These are phyloP conservation scores for Hemibagrus wyckioides DNA, from an alignment of 2,113 vertebrate species.

Conservation along the genomic window DNA sequence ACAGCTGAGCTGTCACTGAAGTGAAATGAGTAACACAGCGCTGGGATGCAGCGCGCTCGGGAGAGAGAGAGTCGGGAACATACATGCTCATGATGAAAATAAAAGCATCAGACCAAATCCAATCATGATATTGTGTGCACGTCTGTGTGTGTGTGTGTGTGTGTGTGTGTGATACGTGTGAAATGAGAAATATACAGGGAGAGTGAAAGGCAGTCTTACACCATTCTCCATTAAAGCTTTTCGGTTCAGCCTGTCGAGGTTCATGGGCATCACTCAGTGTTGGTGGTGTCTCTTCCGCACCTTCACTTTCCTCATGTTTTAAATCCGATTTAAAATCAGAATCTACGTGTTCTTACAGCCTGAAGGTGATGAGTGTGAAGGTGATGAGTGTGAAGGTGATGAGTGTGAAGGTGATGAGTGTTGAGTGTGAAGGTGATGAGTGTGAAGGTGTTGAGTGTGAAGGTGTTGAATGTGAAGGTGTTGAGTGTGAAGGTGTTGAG, in stretches of 20 bases:
- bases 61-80: neutral
- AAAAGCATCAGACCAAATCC: conserved; percentile 21
- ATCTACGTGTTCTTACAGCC: neutral
- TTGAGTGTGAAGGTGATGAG: too few species aligned
- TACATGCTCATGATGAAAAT: conserved; percentile 15
- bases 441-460: too few species aligned
- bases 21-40: neutral
- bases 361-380: too few species aligned
- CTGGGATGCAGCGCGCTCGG: neutral
- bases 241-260: neutral
- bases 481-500: too few species aligned
- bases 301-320: neutral
- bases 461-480: too few species aligned
- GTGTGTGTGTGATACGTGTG: conserved; percentile 17
- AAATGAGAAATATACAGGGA: neutral
- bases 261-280: neutral
- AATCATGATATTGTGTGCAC: neutral
- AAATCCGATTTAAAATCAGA: neutral
- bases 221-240: neutral
- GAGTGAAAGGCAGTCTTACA: neutral
- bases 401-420: neutral
- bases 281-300: neutral
- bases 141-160: neutral
- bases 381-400: neutral
- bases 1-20: conserved; percentile 19